Evolutionary conservation across 1,140 invertebrate species (phyloP), one percentile per base, ranked within the genome.

Genomic region (Lepidurus arcticus): DNA sequence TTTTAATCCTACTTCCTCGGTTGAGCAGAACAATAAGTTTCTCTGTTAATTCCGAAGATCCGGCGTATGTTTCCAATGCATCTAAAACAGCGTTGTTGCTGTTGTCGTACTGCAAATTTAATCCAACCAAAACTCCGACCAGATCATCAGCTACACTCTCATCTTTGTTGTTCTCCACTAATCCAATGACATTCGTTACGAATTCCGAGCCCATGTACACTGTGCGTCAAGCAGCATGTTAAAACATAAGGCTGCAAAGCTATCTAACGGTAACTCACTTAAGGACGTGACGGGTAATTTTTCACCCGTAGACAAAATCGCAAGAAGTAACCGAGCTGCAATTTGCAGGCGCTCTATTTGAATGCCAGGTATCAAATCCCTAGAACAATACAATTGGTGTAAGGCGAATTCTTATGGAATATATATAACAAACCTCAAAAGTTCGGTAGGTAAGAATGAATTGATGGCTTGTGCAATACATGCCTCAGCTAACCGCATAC

Each of bases 11-110:
- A 65, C 53, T 65, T 65, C 53, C 53, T 65, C 53, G 53, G 53
- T 65, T 65, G 53, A 65, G 21, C 16, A 65, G 53, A 65, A 65
- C 53, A 7, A 65, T 65, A 16, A 65, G 8, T 65, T 65, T 65
- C 8, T 65, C 53, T 21, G 53, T 65, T n/a, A 65, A 11, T 65
- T 21, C 53, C 6, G 8, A 65, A 65, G 53, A 65, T 65, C 53
- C 53, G 6, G 6, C 53, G 21, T 65, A 65, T 7, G 16, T 65
- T 65, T 16, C 53, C 16, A 65, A 7, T 21, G 53, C 53, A 4
- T 65, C 53, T 65, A 65, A 16, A n/a, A 65, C 53, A 9, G 53
- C 53, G 13, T 65, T 65, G 53, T 65, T 65, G 53, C 21, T 65
- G 16, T 21, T 21, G 16, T 65, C 53, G 13, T 65, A 65, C 21